Evolutionary conservation across 2,888 invertebrate species (phyloP), one percentile per base, ranked within the genome.

Genomic region (Tortricodes alternella): DNA sequence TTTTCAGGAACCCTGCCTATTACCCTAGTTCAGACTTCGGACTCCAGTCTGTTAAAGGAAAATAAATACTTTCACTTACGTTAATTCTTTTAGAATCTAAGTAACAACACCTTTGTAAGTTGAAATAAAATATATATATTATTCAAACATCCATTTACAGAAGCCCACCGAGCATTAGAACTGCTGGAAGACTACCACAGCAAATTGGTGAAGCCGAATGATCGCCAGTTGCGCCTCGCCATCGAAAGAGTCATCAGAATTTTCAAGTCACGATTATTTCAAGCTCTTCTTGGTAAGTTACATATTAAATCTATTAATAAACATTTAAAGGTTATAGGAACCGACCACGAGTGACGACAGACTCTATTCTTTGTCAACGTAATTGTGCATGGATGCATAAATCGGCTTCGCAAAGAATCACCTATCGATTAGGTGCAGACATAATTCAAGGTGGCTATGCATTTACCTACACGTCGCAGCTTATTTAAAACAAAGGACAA

Each of bases 221-320:
- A 99, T 89, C 95, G 97, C 78, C 98, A 98, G 80, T 93, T 99
- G 69, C 94, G 98, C 69, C 94, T 96, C 72, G 98, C 98, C 68
- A 98, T 99, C 83, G 99, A 99, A 90, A 94, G 98, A 71, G 98
- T 99, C 80, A 99, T 99, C 86, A 94, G 97, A 76, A 98, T 99
- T 89, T 99, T 99, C 93, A 99, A 99, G 91, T 98, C 98, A 73
- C 93, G 98, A 62, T 94, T 99, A 63, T 99, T 99, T 91, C 98
- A 99, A 91, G 99, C 99, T 66, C 92, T 99, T 69, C 93, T 99
- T 90, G 99, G 99, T 99, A 91, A 70, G 86, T 72, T 29, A 29
- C n/a, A n/a, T n/a, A n/a, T n/a, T n/a, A 27, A 9, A 11, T 16
- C 9, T 13, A 21, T 24, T n/a, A n/a, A n/a, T n/a, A n/a, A n/a